These are phyloP conservation scores for Melanotaenia trifasciata DNA, from an alignment of 2,797 vertebrate genomes.

Conservation along the genomic window DNA sequence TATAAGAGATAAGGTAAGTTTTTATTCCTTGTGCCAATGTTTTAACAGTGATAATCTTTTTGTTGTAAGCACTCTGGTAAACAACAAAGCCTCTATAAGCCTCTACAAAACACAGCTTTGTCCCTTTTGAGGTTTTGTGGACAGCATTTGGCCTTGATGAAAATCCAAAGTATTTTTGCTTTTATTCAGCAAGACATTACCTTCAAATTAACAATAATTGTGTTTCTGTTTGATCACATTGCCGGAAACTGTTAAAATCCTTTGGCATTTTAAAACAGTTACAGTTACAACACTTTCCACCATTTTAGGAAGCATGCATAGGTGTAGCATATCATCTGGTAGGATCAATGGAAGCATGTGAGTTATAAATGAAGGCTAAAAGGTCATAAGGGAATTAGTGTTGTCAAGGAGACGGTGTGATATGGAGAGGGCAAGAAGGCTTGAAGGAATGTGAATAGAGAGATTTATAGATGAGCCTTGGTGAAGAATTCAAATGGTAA, in stretches of 20 bases:
- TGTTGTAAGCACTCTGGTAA: not conserved
- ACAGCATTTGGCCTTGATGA: slow-evolving; percentile 3
- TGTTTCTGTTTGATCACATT: not conserved
- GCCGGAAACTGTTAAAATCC: not conserved
- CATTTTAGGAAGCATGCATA: slow-evolving; percentile 59
- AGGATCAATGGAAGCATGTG: slow-evolving; percentile 72
- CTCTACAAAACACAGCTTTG: not conserved
- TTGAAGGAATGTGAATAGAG: slow-evolving; percentile 60
- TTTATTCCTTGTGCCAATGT: not conserved
- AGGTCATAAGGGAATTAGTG: slow-evolving; percentile 76
- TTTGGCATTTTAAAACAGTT: not conserved
- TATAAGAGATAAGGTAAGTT: not conserved
- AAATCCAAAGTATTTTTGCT: not conserved
- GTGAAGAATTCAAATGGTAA: slow-evolving; percentile 50
- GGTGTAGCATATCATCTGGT: slow-evolving; percentile 54
- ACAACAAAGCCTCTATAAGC: not conserved
- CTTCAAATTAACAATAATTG: not conserved
- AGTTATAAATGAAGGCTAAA: slow-evolving; percentile 67
- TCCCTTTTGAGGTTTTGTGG: not conserved
- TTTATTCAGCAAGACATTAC: not conserved
- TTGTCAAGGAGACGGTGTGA: slow-evolving; percentile 69
- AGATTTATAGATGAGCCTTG: slow-evolving; percentile 62
- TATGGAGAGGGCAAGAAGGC: slow-evolving; percentile 47
- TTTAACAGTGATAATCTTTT: not conserved
- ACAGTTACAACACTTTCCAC: slow-evolving; percentile 12